Percentiles rank a stretch among this genome's conserved stretches.
These are phyloP conservation scores for Musca vetustissima DNA, from an alignment of 1,140 invertebrate genomes.

Conservation along the genomic window DNA sequence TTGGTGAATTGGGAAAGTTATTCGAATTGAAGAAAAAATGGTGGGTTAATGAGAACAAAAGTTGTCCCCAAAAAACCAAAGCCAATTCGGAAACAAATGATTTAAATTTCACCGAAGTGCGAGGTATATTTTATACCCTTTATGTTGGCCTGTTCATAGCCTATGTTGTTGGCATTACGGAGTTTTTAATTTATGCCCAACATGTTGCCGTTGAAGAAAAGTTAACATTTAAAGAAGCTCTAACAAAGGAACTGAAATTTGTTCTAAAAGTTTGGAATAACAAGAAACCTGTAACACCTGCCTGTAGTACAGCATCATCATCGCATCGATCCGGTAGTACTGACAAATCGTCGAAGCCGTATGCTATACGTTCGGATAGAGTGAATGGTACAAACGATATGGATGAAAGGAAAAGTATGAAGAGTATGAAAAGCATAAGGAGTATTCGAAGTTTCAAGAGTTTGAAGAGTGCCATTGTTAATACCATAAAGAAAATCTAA, in stretches of 20 bases:
- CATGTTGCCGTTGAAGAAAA: conserved; percentile 76
- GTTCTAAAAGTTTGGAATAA: conserved; percentile 50
- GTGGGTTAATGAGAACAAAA: conserved; percentile 68
- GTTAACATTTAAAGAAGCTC: conserved; percentile 41
- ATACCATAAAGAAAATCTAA: not conserved
- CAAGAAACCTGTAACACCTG: conserved; percentile 43
- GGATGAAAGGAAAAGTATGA: not conserved
- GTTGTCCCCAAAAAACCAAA: conserved; percentile 30
- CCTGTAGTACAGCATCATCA: conserved; percentile 36
- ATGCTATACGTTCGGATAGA: conserved; percentile 28
- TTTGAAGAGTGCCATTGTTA: conserved; percentile 15
- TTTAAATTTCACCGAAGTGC: conserved; percentile 77
- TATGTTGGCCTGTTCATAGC: conserved; percentile 68
- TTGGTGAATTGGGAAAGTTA: conserved; percentile 75
- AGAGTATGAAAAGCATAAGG: conserved; percentile 3
- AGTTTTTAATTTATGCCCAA: conserved; percentile 81
- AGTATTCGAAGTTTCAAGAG: not conserved
- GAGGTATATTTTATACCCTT: conserved; percentile 88
- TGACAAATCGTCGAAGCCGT: conserved; percentile 33
- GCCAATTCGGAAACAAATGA: conserved; percentile 53
- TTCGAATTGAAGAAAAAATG: conserved; percentile 74
- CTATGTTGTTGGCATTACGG: conserved; percentile 68
- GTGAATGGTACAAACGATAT: conserved; percentile 31
- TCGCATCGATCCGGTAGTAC: conserved; percentile 39
- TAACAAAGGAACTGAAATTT: conserved; percentile 43